Evolutionary conservation across 2,797 vertebrate genomes (phyloP).

Genomic region (Pseudochirops corinnae): DNA sequence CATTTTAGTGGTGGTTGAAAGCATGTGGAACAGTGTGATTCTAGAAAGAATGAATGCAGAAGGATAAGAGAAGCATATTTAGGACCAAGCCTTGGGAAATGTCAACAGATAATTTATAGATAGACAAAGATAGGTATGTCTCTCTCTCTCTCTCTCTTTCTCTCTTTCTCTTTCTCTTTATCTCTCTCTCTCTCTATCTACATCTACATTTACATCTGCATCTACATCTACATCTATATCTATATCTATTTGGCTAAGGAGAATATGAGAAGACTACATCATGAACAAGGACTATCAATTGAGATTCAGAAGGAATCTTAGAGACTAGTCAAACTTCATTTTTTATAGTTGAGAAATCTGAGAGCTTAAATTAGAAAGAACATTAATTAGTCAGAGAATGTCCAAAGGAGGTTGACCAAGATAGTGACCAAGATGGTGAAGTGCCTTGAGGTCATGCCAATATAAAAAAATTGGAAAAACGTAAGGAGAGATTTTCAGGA

Average conservation of each 20-base stretch:
- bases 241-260: no score
- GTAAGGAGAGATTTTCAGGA: not conserved
- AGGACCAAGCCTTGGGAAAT: not conserved
- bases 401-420: not conserved
- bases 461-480: not conserved
- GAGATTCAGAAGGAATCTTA: not conserved
- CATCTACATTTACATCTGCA: no score
- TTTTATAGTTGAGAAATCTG: not conserved
- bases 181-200: no score
- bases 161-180: not conserved
- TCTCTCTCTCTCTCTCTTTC: not conserved
- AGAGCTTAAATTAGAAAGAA: not conserved
- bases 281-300: not conserved
- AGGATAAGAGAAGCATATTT: not conserved
- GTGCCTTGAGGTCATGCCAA: not conserved
- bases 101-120: not conserved
- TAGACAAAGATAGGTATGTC: not conserved
- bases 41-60: not conserved
- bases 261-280: not conserved
- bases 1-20: not conserved
- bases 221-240: no score
- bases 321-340: not conserved
- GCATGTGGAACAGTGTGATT: not conserved
- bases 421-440: not conserved
- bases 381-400: not conserved